These are phyloP conservation scores for Allygus modestus DNA, from an alignment of 2,888 invertebrate genomes.

Conservation along the genomic window DNA sequence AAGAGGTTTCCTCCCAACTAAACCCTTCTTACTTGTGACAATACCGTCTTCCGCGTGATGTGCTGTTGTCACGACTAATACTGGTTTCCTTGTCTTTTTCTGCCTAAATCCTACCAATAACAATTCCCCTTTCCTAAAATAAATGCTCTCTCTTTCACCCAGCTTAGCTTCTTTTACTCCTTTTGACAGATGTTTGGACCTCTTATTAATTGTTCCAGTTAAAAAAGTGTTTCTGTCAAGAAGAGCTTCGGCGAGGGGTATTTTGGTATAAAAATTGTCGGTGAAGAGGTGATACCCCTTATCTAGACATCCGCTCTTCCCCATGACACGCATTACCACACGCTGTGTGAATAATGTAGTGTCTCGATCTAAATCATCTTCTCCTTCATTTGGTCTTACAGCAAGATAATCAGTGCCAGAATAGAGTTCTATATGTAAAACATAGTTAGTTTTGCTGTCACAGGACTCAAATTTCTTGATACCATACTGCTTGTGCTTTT, in stretches of 20 bases:
- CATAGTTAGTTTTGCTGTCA: conserved; percentile 39
- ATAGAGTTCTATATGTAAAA: conserved; percentile 39
- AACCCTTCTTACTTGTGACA: conserved; percentile 24
- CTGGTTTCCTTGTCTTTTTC: conserved; percentile 5
- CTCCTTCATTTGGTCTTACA: too few species aligned
- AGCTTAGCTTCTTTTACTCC: not conserved
- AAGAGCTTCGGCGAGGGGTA: not conserved
- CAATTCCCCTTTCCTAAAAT: conserved; percentile 32
- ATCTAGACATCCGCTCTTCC: not conserved
- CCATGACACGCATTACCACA: conserved; percentile 15
- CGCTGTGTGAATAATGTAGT: conserved; percentile 20
- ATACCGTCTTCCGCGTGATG: too few species aligned
- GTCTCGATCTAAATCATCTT: too few species aligned
- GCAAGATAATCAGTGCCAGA: conserved; percentile 37
- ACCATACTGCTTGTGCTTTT: conserved; percentile 42
- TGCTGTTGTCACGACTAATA: too few species aligned
- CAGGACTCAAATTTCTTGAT: conserved; percentile 36
- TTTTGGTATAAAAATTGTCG: conserved; percentile 43
- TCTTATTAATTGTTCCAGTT: conserved; percentile 41
- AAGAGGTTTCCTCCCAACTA: conserved; percentile 8
- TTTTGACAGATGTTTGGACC: not conserved
- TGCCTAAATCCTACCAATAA: conserved; percentile 28
- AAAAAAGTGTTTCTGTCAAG: conserved; percentile 23
- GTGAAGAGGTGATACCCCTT: conserved; percentile 24
- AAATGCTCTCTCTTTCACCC: conserved; percentile 12